These are phyloP conservation scores for Drosophila trapezifrons DNA, from an alignment of 1,140 invertebrate genomes.

Conservation along the genomic window DNA sequence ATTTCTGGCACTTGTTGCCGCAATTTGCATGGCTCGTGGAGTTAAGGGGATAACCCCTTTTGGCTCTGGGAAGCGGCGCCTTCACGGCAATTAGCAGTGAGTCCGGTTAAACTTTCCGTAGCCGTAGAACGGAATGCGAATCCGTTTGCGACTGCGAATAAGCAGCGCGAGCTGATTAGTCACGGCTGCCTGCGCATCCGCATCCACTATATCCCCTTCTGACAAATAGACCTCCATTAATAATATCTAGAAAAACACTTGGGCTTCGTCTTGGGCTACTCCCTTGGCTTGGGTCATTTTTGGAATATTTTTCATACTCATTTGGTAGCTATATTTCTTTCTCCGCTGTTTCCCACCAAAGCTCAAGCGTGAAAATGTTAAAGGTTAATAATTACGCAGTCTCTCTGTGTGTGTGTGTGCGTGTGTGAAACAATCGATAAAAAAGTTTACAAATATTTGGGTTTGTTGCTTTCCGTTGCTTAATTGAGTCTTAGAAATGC, in stretches of 20 bases:
- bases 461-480: constrained; percentile 18
- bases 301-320: constrained; percentile 33
- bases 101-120: constrained; percentile 59
- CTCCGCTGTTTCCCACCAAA: constrained; percentile 51
- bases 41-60: background rate
- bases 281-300: constrained; percentile 38
- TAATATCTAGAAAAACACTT: constrained; percentile 57
- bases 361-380: constrained; percentile 77
- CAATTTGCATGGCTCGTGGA: constrained; percentile 64
- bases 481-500: constrained; percentile 47
- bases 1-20: constrained; percentile 73
- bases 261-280: background rate
- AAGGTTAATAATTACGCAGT: constrained; percentile 78
- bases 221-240: constrained; percentile 77
- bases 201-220: constrained; percentile 30
- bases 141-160: constrained; percentile 18
- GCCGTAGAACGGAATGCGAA: constrained; percentile 14
- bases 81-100: constrained; percentile 76
- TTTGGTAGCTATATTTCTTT: constrained; percentile 25
- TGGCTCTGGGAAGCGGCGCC: constrained; percentile 34
- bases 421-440: constrained; percentile 58
- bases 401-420: background rate
- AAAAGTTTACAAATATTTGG: constrained; percentile 54
- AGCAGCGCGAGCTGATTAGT: constrained; percentile 65
- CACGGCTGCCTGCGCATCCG: constrained; percentile 70